Evolutionary conservation across 1,140 invertebrate species (phyloP), one percentile per base, ranked within the genome.

Genomic region (Prorops nasuta): DNA sequence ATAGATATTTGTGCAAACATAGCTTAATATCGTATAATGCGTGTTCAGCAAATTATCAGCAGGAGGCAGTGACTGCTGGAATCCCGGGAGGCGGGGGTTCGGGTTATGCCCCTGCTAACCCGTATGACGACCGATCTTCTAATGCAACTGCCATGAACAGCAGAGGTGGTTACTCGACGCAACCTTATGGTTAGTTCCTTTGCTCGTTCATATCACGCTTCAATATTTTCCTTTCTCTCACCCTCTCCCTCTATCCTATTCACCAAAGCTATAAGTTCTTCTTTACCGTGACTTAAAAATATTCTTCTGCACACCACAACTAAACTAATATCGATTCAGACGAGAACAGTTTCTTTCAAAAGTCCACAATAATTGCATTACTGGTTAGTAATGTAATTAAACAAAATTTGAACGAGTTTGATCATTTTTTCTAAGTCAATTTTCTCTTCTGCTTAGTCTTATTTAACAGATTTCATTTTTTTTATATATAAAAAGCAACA

Each of bases 161-260:
- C 64, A 61, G 67, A 54, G 60, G 60, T 56, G 63, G 63, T 63
- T 72, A 72, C 49, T 63, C 64, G 39, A 63, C 63, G 42, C 68
- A 71, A 61, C 54, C 60, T 52, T 69, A 72, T 64, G 70, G 68
- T 72, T 62, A 71, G 70, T 71, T 64, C 12, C 42, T 56, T 66
- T 40, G 45, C 39, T 35, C 36, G 54, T 17, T 53, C 24, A 42
- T 43, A 51, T n/a, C 49, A 49, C 32, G 49, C 14, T 43, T 37
- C 38, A 43, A 51, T 37, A 40, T 51, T 10, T 38, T 35, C 20
- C 39, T 31, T 28, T 44, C 32, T 19, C 31, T n/a, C n/a, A n/a
- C n/a, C n/a, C n/a, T n/a, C n/a, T n/a, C n/a, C n/a, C n/a, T n/a
- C n/a, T n/a, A n/a, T n/a, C n/a, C n/a, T n/a, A n/a, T n/a, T n/a